Evolutionary conservation across 2,113 vertebrate genomes (phyloP), one percentile per base, ranked within the genome.

Genomic region (Taxidea taxus): DNA sequence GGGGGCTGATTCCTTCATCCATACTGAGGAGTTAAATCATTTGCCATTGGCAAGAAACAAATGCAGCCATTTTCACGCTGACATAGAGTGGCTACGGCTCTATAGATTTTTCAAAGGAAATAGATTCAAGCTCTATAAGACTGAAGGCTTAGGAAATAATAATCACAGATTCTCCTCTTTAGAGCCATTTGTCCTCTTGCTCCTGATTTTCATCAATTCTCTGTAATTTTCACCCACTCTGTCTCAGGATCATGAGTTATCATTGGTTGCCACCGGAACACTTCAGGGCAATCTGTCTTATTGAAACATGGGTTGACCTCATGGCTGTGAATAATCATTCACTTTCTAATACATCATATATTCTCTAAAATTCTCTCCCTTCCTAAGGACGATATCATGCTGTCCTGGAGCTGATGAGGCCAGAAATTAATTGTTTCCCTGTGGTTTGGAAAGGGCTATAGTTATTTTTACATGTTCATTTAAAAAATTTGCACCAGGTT

Each of bases 171-270:
- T 98, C 99, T 99, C 99, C 99, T 99, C 99, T 99, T 99, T 99
- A 98, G 62, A 99, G 98, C 98, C 99, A 97, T 98, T 98, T 99
- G 99, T 99, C 98, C 99, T 99, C 99, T 99, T 99, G 99, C 99
- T 99, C 99, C 99, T 98, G 98, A 99, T 99, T 99, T 99, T 99
- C 98, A 99, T 99, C 99, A 99, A 99, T 99, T 99, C 99, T 99
- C 99, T 99, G 99, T 99, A 99, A 99, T 98, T 98, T 97, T 96
- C 92, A 93, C 97, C 90, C 99, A 98, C 99, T 99, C 99, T 99
- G 99, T 99, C 99, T 99, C 99, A 98, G 99, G 99, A 99, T 99
- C 99, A 99, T 99, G 99, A 99, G 99, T 99, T 99, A 99, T 99
- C 99, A 99, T 99, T 99, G 99, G 99, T 99, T 99, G 99, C 98